Conservation (phyloP, 2,888 invertebrate genomes). For the Eristalis tenax region DNA sequence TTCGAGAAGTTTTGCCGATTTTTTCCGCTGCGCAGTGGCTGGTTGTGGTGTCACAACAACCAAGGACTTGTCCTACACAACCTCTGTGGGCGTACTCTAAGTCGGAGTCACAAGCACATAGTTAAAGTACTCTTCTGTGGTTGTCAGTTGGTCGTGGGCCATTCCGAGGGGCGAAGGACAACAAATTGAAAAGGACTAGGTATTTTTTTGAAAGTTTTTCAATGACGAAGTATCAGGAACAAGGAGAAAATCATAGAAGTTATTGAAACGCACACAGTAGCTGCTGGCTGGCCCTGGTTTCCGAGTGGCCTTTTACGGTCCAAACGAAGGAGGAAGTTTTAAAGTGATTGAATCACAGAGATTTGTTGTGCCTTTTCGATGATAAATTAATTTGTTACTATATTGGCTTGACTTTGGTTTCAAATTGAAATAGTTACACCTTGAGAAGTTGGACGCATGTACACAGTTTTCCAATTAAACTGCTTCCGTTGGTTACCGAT, state of each 20-base stretch:
- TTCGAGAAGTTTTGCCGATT: background rate
- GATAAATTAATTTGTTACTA: background rate
- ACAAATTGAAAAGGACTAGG: background rate
- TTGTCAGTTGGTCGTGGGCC: background rate
- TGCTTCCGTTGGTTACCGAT: background rate
- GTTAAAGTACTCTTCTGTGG: background rate
- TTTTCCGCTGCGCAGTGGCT: no score
- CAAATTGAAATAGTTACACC: background rate
- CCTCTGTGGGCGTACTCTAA: conserved; percentile 1
- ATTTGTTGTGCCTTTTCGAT: background rate
- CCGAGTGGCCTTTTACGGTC: background rate
- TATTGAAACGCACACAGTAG: conserved; percentile 34
- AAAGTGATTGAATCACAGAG: conserved; percentile 22
- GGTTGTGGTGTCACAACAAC: conserved; percentile 40
- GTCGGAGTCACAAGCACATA: background rate
- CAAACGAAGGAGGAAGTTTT: background rate
- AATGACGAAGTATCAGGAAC: conserved; percentile 48
- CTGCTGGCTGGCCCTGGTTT: background rate
- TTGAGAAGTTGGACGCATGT: background rate
- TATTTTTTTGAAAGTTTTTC: conserved; percentile 42
- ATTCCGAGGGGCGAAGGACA: background rate
- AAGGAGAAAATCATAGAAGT: conserved; percentile 55
- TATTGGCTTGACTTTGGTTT: background rate
- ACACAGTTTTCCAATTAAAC: background rate
- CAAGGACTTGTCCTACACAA: conserved; percentile 14